Conservation (phyloP, 2,888 invertebrate species). For the Ornithoptera priamus region DNA sequence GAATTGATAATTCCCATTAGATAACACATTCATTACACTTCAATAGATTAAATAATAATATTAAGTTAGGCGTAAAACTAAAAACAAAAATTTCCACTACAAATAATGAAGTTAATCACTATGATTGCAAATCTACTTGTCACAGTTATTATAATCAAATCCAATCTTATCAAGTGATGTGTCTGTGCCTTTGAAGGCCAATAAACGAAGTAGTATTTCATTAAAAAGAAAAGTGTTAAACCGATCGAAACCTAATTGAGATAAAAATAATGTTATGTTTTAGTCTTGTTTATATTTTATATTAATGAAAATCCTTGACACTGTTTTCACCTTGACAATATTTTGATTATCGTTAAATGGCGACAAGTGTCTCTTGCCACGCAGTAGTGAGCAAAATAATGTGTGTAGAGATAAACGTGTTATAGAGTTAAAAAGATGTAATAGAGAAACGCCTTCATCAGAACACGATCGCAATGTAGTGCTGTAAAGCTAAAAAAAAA, state of each 20-base stretch:
- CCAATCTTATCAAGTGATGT: constrained; percentile 19
- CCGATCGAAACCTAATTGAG: not conserved
- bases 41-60: not conserved
- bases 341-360: not conserved
- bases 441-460: too few relatives aligned
- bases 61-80: not conserved
- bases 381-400: not conserved
- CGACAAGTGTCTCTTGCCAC: not conserved
- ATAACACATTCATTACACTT: not conserved
- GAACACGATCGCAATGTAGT: too few relatives aligned
- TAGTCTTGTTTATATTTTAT: not conserved
- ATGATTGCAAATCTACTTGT: not conserved
- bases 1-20: not conserved
- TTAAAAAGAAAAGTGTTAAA: not conserved
- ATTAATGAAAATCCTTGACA: constrained; percentile 1
- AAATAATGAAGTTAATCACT: not conserved
- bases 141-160: not conserved
- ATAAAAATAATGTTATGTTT: not conserved
- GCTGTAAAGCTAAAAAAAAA: too few relatives aligned
- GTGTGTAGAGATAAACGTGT: not conserved
- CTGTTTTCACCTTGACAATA: not conserved
- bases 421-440: not conserved
- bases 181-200: constrained; percentile 5
- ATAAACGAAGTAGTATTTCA: not conserved
- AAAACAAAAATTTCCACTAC: constrained; percentile 18